phyloP scores from a whole-genome alignment of 2,888 invertebrate genomes.

The Stegophylla sp. region DNA sequence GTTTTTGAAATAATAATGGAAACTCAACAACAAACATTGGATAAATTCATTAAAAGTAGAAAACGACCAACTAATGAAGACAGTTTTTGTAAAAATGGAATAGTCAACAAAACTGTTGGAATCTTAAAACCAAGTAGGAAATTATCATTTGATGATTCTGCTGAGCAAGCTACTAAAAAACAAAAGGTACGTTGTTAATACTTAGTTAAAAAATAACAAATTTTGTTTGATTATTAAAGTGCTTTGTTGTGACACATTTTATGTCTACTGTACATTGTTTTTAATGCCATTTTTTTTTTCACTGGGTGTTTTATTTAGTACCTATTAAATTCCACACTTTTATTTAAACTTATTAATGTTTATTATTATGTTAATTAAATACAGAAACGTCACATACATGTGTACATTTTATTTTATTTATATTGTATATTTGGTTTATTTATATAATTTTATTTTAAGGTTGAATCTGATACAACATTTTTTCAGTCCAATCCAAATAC shows the following conservation, averaged over 20 bases:
- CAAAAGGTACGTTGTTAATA: conserved; percentile 29
- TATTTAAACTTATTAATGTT: too few relatives aligned
- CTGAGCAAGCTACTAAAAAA: conserved; percentile 16
- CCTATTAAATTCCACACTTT: too few relatives aligned
- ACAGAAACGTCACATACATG: too few relatives aligned
- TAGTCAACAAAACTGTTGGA: background rate
- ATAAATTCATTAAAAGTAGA: conserved; percentile 39
- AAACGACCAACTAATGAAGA: conserved; percentile 55
- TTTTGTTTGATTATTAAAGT: too few relatives aligned
- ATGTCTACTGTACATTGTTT: too few relatives aligned
- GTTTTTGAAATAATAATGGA: conserved; percentile 1
- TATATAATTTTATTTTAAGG: conserved; percentile 15
- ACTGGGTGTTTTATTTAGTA: too few relatives aligned
- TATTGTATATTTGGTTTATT: background rate
- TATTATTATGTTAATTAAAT: too few relatives aligned
- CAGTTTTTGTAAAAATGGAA: background rate
- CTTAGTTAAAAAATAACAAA: too few relatives aligned
- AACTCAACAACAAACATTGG: conserved; percentile 35
- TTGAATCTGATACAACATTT: conserved; percentile 9
- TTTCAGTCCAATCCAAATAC: background rate
- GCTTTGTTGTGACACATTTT: too few relatives aligned
- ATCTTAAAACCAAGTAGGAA: conserved; percentile 37
- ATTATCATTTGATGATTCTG: conserved; percentile 37
- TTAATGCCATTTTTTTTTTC: too few relatives aligned
- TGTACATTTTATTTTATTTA: too few relatives aligned